These are phyloP conservation scores for Dermolepida albohirtum DNA, from an alignment of 2,888 invertebrate genomes.

Conservation along the genomic window DNA sequence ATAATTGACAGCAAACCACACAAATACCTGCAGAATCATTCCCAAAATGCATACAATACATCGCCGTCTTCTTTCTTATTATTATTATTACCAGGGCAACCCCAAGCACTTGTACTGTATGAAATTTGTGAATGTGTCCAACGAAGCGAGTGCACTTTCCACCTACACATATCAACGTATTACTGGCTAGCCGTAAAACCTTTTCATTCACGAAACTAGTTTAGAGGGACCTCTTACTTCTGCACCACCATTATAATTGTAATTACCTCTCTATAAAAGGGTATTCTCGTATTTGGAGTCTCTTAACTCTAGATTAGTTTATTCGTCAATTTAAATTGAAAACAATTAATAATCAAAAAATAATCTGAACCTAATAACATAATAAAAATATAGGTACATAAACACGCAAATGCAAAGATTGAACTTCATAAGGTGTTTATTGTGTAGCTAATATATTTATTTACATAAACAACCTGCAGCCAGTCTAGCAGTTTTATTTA, in stretches of 20 bases:
- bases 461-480: too few species aligned
- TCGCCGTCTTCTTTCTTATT: conserved; percentile 18
- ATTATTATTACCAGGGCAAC: conserved; percentile 41
- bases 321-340: not conserved
- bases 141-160: conserved; percentile 60
- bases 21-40: conserved; percentile 42
- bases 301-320: conserved; percentile 24
- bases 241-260: conserved; percentile 36
- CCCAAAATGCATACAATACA: conserved; percentile 14
- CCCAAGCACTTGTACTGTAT: conserved; percentile 52
- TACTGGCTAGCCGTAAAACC: conserved; percentile 26
- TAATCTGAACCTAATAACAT: too few species aligned
- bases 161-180: conserved; percentile 54
- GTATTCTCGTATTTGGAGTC: conserved; percentile 4
- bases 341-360: too few species aligned
- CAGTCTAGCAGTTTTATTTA: too few species aligned
- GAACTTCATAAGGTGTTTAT: too few species aligned
- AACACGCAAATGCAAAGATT: too few species aligned
- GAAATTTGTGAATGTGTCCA: conserved; percentile 56
- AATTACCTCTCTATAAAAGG: conserved; percentile 36
- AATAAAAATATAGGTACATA: too few species aligned
- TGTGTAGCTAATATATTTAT: too few species aligned
- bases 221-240: conserved; percentile 10
- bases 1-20: conserved; percentile 42
- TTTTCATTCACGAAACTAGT: conserved; percentile 34